These are phyloP conservation scores for Cheilosia variabilis DNA, from an alignment of 2,888 invertebrate genomes.

Conservation along the genomic window DNA sequence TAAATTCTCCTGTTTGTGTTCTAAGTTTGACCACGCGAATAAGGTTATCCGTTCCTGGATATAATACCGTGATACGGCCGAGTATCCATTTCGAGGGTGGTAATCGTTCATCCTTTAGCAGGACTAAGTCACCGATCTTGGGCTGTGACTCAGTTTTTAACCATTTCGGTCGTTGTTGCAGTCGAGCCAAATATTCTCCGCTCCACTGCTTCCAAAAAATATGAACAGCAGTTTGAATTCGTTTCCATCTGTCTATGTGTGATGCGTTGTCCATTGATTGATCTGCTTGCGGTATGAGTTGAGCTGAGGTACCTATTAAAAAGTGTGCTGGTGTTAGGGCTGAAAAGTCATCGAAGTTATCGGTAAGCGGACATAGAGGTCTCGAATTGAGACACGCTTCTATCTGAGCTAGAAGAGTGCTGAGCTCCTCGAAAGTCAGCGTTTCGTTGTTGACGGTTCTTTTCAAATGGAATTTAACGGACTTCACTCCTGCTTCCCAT, in stretches of 20 bases:
- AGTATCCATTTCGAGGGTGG: constrained; percentile 12
- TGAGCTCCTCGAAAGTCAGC: too few relatives aligned
- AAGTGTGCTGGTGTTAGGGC: too few relatives aligned
- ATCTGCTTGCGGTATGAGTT: too few relatives aligned
- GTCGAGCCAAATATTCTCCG: constrained; percentile 13
- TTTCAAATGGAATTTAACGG: too few relatives aligned
- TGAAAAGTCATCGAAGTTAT: too few relatives aligned
- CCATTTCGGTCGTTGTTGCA: constrained; percentile 48
- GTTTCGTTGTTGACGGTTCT: too few relatives aligned
- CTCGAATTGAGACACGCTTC: too few relatives aligned
- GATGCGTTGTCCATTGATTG: not conserved
- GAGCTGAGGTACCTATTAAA: too few relatives aligned
- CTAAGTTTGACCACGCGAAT: not conserved
- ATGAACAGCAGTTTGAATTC: constrained; percentile 8
- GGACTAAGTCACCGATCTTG: constrained; percentile 4
- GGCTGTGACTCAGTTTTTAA: not conserved
- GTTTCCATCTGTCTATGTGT: constrained; percentile 8
- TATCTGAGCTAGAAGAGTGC: too few relatives aligned
- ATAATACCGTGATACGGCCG: not conserved
- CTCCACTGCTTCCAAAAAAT: constrained; percentile 22
- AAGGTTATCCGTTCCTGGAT: constrained; percentile 1
- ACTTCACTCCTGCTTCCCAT: too few relatives aligned
- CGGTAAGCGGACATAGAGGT: too few relatives aligned
- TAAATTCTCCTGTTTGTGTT: constrained; percentile 4
- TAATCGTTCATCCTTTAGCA: constrained; percentile 24